Percentiles rank a stretch among this genome's conserved stretches.
Evolutionary conservation across 2,113 vertebrate genomes (phyloP).

Genomic region (Brienomyrus longianalis): DNA sequence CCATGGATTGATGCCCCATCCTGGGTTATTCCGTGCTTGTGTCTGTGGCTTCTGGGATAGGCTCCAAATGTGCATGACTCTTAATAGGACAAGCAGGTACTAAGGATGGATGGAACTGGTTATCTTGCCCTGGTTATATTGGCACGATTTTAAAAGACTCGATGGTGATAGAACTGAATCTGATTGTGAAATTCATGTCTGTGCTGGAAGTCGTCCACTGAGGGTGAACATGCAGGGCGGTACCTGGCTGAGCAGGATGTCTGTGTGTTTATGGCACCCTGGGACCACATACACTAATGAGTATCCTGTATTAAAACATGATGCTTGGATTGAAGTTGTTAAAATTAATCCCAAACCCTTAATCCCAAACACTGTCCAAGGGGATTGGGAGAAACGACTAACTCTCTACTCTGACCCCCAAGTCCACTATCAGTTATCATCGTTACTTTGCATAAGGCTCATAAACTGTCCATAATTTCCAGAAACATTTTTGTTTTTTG

Average conservation of each 20-base stretch:
- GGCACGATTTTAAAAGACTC: not conserved
- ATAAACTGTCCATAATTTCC: not conserved
- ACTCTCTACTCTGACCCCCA: not conserved
- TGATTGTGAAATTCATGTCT: not conserved
- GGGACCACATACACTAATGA: no score
- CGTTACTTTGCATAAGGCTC: not conserved
- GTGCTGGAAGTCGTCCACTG: not conserved
- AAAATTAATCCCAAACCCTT: no score
- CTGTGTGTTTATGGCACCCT: not conserved
- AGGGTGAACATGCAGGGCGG: not conserved
- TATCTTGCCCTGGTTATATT: not conserved
- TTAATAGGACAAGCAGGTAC: not conserved
- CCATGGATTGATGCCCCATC: not conserved
- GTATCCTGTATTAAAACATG: no score
- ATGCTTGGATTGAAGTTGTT: no score
- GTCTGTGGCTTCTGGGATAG: not conserved
- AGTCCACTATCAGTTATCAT: not conserved
- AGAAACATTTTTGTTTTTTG: not conserved
- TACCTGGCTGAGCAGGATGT: not conserved
- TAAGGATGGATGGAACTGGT: not conserved
- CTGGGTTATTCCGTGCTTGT: not conserved
- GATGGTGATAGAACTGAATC: not conserved
- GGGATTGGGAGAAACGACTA: not conserved
- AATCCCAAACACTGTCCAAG: not conserved
- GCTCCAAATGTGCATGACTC: not conserved